phyloP scores from a whole-genome alignment of 2,888 invertebrate genomes.

The Quadriops clusia region DNA sequence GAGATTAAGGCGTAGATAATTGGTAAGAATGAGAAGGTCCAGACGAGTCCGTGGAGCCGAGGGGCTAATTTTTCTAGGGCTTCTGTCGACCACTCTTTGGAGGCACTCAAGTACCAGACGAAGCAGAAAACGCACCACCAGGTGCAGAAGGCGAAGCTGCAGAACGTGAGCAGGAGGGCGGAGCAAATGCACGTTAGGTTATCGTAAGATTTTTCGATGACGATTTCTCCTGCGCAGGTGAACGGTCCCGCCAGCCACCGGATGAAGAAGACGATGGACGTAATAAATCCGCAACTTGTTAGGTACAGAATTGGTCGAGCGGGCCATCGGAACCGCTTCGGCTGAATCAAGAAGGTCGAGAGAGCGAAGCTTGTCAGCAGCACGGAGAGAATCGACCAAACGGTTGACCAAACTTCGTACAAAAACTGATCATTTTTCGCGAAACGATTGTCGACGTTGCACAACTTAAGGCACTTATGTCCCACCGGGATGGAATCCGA shows the following conservation, averaged over 20 bases:
- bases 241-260: conserved; percentile 27
- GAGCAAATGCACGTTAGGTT: conserved; percentile 22
- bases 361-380: conserved; percentile 73
- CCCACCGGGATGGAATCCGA: conserved; percentile 20
- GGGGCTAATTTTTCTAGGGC: conserved; percentile 77
- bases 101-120: conserved; percentile 83
- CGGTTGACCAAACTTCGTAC: conserved; percentile 59
- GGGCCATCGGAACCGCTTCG: conserved; percentile 81
- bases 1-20: conserved; percentile 73
- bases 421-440: conserved; percentile 21
- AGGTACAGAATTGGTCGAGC: conserved; percentile 85
- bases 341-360: conserved; percentile 81
- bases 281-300: conserved; percentile 53
- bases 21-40: conserved; percentile 78
- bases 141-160: conserved; percentile 65
- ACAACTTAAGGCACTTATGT: conserved; percentile 22
- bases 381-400: conserved; percentile 67
- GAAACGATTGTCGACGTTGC: conserved; percentile 10
- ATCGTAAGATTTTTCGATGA: conserved; percentile 14
- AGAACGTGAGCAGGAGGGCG: conserved; percentile 41
- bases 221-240: conserved; percentile 20
- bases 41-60: conserved; percentile 75
- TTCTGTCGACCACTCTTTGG: conserved; percentile 88
- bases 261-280: conserved; percentile 25
- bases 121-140: conserved; percentile 85